These are phyloP conservation scores for Eidolon dupreanum DNA, from an alignment of 2,797 vertebrate species.

Conservation along the genomic window DNA sequence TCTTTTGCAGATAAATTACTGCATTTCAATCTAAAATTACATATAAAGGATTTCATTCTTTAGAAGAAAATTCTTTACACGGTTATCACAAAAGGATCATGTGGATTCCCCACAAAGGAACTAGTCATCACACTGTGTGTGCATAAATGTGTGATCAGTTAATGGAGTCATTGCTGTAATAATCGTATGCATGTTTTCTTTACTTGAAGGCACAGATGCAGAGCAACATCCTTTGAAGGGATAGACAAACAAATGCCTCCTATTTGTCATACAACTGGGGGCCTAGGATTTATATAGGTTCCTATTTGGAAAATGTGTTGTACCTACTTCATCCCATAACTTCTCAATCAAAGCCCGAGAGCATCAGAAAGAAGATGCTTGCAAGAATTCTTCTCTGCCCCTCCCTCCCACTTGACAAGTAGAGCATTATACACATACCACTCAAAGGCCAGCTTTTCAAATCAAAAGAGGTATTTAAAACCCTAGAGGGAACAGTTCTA, in stretches of 20 bases:
- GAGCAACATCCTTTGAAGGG: background rate
- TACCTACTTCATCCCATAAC: background rate
- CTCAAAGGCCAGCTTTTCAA: background rate
- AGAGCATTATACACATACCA: background rate
- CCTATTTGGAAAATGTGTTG: background rate
- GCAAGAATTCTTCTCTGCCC: background rate
- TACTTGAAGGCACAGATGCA: conserved; percentile 15
- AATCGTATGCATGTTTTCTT: conserved; percentile 19
- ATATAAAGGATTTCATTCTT: conserved; percentile 76
- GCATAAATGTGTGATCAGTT: conserved; percentile 27
- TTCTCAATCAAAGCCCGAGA: background rate
- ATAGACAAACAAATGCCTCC: conserved; percentile 21
- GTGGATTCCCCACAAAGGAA: conserved; percentile 59
- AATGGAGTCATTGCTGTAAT: conserved; percentile 19
- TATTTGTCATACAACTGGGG: background rate
- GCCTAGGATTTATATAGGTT: conserved; percentile 5
- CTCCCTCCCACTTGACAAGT: background rate
- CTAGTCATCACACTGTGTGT: background rate
- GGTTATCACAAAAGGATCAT: conserved; percentile 68
- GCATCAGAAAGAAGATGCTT: background rate
- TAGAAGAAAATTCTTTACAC: conserved; percentile 61
- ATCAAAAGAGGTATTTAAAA: background rate
- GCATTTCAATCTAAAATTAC: conserved; percentile 74
- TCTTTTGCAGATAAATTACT: conserved; percentile 80
- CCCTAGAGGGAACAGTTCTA: background rate